Evolutionary conservation across 2,888 invertebrate genomes (phyloP).

Genomic region (Troides aeacus): DNA sequence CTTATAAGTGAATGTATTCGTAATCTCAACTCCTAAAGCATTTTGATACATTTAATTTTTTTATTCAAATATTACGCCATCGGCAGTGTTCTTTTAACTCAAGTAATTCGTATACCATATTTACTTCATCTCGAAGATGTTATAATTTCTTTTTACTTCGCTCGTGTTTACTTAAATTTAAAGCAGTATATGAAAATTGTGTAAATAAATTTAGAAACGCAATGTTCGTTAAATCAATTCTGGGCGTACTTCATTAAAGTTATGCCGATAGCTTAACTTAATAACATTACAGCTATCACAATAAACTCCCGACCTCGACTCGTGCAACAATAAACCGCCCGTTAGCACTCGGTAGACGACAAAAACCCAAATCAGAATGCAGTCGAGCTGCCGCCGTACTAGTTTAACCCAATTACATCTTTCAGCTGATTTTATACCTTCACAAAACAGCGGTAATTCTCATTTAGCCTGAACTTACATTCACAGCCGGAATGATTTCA

Average conservation of each 20-base stretch:
- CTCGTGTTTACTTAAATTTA: too few species aligned
- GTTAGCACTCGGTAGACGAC: constrained; percentile 1
- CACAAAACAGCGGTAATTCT: not conserved
- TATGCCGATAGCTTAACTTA: constrained; percentile 24
- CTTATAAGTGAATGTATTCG: too few species aligned
- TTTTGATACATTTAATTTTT: too few species aligned
- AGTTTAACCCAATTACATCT: constrained; percentile 11
- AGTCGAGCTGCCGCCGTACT: not conserved
- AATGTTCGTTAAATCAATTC: not conserved
- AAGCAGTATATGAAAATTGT: too few species aligned
- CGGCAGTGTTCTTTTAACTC: too few species aligned
- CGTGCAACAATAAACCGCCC: not conserved
- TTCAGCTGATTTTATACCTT: constrained; percentile 8
- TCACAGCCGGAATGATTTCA: not conserved
- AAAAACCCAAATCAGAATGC: constrained; percentile 13
- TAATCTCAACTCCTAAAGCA: too few species aligned
- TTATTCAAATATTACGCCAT: too few species aligned
- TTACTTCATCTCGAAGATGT: too few species aligned
- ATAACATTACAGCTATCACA: not conserved
- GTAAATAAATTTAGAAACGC: not conserved
- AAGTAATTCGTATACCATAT: too few species aligned
- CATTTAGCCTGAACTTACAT: not conserved
- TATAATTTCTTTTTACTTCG: too few species aligned
- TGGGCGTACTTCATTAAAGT: not conserved
- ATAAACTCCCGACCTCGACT: constrained; percentile 3